Evolutionary conservation across 2,888 invertebrate species (phyloP).

Genomic region (Syrphus vitripennis): DNA sequence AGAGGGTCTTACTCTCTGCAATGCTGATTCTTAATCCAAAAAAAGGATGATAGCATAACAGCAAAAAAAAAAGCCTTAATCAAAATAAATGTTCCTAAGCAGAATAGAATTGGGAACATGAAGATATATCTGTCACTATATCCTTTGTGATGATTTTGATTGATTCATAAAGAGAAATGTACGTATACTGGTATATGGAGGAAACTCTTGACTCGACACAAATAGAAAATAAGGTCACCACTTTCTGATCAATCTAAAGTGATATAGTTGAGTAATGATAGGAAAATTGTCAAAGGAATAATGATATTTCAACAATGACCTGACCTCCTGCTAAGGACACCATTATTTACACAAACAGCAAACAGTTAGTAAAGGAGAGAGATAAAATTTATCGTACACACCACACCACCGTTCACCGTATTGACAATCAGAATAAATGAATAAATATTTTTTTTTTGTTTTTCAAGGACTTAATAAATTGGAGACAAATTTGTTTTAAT

Average conservation of each 20-base stretch:
- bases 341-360: neutral
- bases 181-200: no score
- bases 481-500: neutral
- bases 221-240: conserved; percentile 4
- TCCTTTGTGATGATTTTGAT: conserved; percentile 42
- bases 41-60: conserved; percentile 2
- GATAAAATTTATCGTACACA: conserved; percentile 46
- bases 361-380: neutral
- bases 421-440: conserved; percentile 13
- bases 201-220: neutral
- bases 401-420: neutral
- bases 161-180: conserved; percentile 29
- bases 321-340: conserved; percentile 16
- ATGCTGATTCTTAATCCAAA: neutral
- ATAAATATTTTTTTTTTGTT: conserved; percentile 25
- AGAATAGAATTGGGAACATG: neutral
- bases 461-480: neutral
- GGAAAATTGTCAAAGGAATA: conserved; percentile 11
- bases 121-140: conserved; percentile 31
- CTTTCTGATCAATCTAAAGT: neutral
- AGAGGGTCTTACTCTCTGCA: neutral
- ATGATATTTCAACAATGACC: conserved; percentile 2
- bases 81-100: neutral
- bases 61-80: neutral
- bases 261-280: conserved; percentile 47